These are phyloP conservation scores for Alauda arvensis DNA, from an alignment of 2,797 vertebrate genomes.

Conservation along the genomic window DNA sequence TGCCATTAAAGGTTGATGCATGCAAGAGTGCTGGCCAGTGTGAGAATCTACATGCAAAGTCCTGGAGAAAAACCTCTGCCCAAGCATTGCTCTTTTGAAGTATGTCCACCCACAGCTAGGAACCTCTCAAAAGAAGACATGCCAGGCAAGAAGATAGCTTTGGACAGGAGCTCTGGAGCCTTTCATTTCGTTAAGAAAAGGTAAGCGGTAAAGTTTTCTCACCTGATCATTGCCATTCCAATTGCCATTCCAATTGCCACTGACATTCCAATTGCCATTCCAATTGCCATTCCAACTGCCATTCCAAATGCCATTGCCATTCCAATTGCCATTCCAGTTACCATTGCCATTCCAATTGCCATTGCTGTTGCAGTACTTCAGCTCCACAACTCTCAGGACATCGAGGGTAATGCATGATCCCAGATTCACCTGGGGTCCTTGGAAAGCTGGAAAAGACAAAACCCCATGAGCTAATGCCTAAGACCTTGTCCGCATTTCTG, in stretches of 20 bases:
- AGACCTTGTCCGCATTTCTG: background rate
- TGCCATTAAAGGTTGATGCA: too few relatives aligned
- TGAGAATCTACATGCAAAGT: too few relatives aligned
- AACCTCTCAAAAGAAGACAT: background rate
- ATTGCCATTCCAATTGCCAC: background rate
- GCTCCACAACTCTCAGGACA: background rate
- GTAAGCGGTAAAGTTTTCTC: background rate
- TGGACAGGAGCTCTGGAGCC: fast-evolving
- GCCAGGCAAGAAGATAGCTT: fast-evolving
- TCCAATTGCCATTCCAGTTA: background rate
- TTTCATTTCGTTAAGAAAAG: fast-evolving
- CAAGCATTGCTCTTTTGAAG: fast-evolving
- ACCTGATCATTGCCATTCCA: background rate
- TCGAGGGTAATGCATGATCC: background rate
- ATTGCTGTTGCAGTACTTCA: background rate
- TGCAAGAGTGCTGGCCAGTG: too few relatives aligned
- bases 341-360: background rate
- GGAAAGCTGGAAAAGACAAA: background rate
- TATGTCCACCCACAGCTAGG: too few relatives aligned
- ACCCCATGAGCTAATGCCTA: background rate
- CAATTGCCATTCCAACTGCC: background rate
- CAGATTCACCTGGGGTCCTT: background rate
- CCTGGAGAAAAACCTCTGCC: background rate
- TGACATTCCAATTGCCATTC: background rate
- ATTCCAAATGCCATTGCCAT: background rate